A percentile compares a stretch with the other conserved stretches of the same genome.
These are phyloP conservation scores for Microcebus ravelobensis DNA, from an alignment of 2,113 vertebrate genomes.

Conservation along the genomic window DNA sequence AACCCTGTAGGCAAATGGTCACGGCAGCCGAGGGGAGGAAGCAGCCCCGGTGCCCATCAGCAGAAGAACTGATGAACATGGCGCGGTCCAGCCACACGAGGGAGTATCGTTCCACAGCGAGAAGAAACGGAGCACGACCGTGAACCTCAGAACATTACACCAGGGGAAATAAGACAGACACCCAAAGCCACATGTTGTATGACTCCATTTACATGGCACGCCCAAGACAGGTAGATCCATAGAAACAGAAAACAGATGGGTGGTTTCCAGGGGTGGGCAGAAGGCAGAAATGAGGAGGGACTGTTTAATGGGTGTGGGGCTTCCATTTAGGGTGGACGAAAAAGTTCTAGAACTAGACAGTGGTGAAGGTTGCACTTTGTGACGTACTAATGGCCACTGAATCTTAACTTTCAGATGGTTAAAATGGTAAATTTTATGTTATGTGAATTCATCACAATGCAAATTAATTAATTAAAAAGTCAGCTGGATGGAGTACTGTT, in stretches of 20 bases:
- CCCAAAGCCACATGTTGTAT: too few relatives aligned
- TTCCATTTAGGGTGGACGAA: not conserved
- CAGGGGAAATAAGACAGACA: not conserved
- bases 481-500: not conserved
- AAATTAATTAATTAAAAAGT: not conserved
- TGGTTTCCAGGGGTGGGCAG: not conserved
- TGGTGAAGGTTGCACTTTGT: not conserved
- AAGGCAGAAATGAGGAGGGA: rapidly evolving
- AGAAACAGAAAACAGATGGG: not conserved
- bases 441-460: not conserved
- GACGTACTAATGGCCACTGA: not conserved
- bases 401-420: not conserved
- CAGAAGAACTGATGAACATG: not conserved
- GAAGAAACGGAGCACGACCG: too few relatives aligned
- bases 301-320: too few relatives aligned
- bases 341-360: not conserved
- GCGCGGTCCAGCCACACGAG: not conserved
- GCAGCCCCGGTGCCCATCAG: not conserved
- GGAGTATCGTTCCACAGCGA: not conserved
- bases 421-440: not conserved
- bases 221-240: not conserved
- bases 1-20: not conserved
- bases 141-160: not conserved
- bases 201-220: not conserved
- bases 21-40: not conserved